phyloP scores from a whole-genome alignment of 2,113 vertebrate genomes.

The Caretta caretta region DNA sequence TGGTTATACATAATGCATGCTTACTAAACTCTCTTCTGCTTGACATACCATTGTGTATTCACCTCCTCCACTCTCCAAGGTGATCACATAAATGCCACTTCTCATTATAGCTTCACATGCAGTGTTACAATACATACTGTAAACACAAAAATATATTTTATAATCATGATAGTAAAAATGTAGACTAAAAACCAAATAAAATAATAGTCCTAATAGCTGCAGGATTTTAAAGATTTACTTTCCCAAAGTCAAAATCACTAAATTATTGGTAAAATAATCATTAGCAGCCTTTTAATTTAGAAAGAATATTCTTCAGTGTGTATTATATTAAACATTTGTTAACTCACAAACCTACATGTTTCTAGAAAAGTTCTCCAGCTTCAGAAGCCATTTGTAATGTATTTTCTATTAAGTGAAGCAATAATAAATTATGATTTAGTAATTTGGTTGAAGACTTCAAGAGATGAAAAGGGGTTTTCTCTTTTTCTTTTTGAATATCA shows the following conservation, averaged over 20 bases:
- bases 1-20: not conserved
- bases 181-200: not conserved
- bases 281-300: not conserved
- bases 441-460: not conserved
- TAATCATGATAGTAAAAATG: not conserved
- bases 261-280: not conserved
- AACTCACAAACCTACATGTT: not conserved
- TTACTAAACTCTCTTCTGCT: not conserved
- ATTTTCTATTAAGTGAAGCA: not conserved
- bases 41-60: not conserved
- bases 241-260: not conserved
- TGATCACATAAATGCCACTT: fast-evolving
- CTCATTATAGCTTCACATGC: not conserved
- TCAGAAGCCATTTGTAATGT: not conserved
- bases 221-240: not conserved
- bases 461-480: not conserved
- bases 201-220: not conserved
- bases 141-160: not conserved
- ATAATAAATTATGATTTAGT: not conserved
- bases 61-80: not conserved
- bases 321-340: not conserved
- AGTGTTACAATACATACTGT: not conserved
- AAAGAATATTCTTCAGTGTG: not conserved
- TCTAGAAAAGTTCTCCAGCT: not conserved
- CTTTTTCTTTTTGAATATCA: not conserved